Evolutionary conservation across 2,113 vertebrate genomes (phyloP).

Genomic region (Paracanthobrama guichenoti): DNA sequence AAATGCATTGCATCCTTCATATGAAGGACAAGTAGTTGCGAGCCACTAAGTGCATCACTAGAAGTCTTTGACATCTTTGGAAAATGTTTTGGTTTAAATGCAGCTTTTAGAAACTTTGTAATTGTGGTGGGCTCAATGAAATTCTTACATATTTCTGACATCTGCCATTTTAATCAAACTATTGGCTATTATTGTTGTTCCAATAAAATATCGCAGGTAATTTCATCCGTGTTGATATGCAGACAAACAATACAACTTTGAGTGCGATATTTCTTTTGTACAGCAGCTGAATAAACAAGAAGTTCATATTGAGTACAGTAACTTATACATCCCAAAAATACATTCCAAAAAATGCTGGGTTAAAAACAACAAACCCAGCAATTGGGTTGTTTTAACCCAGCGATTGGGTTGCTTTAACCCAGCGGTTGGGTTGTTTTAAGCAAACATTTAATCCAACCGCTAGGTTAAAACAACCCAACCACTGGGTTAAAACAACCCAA

Average conservation of each 20-base stretch:
- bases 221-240: neutral
- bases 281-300: neutral
- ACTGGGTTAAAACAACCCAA: too few relatives aligned
- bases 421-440: too few relatives aligned
- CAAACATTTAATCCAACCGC: too few relatives aligned
- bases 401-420: too few relatives aligned
- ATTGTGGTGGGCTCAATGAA: neutral
- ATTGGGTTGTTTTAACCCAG: too few relatives aligned
- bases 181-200: neutral
- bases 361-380: too few relatives aligned
- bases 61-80: neutral
- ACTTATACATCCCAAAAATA: too few relatives aligned
- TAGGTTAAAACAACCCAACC: too few relatives aligned
- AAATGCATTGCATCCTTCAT: neutral
- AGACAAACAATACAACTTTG: neutral
- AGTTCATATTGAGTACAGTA: neutral
- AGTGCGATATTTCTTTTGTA: neutral
- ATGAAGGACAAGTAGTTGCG: constrained; percentile 6
- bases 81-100: neutral
- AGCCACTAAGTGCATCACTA: neutral
- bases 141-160: neutral
- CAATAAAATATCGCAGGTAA: neutral
- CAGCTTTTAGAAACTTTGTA: neutral
- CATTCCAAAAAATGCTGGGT: too few relatives aligned
- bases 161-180: neutral